Evolutionary conservation across 2,797 vertebrate genomes (phyloP), one percentile per base, ranked within the genome.

Genomic region (Clarias fuscus): DNA sequence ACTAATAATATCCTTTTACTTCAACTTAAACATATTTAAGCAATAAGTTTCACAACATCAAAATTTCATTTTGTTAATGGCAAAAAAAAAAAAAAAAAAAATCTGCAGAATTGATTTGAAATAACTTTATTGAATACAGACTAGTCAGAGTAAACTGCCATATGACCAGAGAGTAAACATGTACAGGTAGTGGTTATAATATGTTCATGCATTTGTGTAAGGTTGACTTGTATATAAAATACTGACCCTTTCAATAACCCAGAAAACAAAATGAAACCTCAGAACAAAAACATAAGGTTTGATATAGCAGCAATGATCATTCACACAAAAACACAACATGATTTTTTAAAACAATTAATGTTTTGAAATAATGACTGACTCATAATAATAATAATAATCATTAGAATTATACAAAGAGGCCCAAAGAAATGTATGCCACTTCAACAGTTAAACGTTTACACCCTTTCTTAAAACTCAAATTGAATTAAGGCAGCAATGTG

Each of bases 341-440:
- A 58, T 24, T 73, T 22, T 37, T 72, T 58, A 82, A 83, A 43
- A 70, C 15, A 82, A 75, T 37, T 1, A 43, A 30, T 83, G 70
- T 13, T 48, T 62, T 78, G 62, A 87, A 84, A 78, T 78, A 84
- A 83, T 56, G 64, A 86, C 70, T 48, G 22, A 53, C 48, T 85
- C 64, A 65, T 37, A 33, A 65, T 73, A 64, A 22, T 64, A 59
- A 80, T 53, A 18, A 61, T 84, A 18, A 68, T 27, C 11, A 70
- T 30, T 59, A 18, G 59, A 24, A 78, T 27, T 70, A 33, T 70
- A 11, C 48, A 53, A 56, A 56, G 53, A 14, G 53, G 2, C 13
- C 13, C 53, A 13, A 56, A 56, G 13, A 56, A 56, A 56, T 3
- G 0, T 56, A 14, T 56, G 14, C 53, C 53, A 56, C 53, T 56